Conservation (phyloP, 2,888 invertebrate species). For the Plagodis pulveraria region DNA sequence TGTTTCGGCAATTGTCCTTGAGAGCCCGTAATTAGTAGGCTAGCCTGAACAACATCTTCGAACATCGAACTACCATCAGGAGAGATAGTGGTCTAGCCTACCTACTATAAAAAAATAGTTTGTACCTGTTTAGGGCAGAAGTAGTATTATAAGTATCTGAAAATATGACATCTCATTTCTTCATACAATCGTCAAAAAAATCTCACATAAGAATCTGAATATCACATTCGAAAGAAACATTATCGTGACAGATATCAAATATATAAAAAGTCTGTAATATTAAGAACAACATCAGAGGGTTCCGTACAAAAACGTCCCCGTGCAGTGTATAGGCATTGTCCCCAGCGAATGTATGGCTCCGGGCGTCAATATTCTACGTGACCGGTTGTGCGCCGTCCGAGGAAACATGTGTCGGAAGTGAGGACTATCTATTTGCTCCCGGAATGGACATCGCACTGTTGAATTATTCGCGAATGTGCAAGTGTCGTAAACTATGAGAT, state of each 20-base stretch:
- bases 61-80: too few species aligned
- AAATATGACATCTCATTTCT: too few species aligned
- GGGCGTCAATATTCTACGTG: slow-evolving; percentile 85
- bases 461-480: slow-evolving; percentile 72
- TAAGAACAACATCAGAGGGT: slow-evolving; percentile 25
- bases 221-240: too few species aligned
- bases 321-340: slow-evolving; percentile 67
- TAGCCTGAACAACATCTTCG: too few species aligned
- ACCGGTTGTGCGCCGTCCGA: slow-evolving; percentile 75
- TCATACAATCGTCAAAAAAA: too few species aligned
- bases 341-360: slow-evolving; percentile 69
- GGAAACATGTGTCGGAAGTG: slow-evolving; percentile 84
- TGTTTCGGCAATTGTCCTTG: too few species aligned
- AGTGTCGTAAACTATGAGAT: slow-evolving; percentile 45
- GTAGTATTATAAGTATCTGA: too few species aligned
- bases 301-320: slow-evolving; percentile 62
- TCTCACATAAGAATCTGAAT: too few species aligned
- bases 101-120: too few species aligned
- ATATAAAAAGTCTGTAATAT: slow-evolving; percentile 1
- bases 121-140: too few species aligned
- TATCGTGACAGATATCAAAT: not conserved
- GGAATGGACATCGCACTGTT: slow-evolving; percentile 71
- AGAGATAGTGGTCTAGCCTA: too few species aligned
- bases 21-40: too few species aligned
- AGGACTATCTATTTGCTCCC: slow-evolving; percentile 81